Base-by-base conservation (phyloP, 2,888 invertebrate species). In the Amiota communis region DNA sequence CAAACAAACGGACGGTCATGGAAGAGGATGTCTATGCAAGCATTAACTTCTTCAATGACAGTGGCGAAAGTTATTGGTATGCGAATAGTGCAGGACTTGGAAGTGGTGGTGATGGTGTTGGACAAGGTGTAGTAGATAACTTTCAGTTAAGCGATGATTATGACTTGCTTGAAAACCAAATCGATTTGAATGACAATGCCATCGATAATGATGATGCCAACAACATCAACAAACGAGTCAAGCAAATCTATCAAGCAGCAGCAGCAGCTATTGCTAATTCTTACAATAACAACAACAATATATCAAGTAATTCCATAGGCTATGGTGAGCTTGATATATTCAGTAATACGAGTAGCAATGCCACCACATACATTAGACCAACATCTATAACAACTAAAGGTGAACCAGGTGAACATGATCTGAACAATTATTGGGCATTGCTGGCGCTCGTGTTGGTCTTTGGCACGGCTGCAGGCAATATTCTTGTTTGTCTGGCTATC, bases 401-500 rank as follows among this genome's bases (percentile, higher is more conserved):
- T 0, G 2, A 15, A 10, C 17, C 48, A 49, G 23, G 15, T 48
- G 20, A 15, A 74, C 49, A 79, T 64, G 83, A 85, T 68, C 77
- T 79, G n/a, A 91, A 94, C 87, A 95, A 96, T 87, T 96, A 96
- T 94, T 96, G 96, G 94, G 95, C 95, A 1, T 90, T 96, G 74
- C 90, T 95, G 53, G 94, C 97, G 6, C 89, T 95, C 64, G 91
- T 94, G 47, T 90, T 98, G 73, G 97, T 97, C 12, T 88, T 96
- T 64, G 96, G 94, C 75, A 97, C 97, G 0, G 96, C 96, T 0
- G 94, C 96, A 2, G 98, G 98, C 1, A 98, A 98, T 90, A 95
- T 97, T 59, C 91, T 98, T 75, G 98, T 98, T 67, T 98, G 98
- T 86, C 90, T 98, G 81, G 98, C 98, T 36, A 97, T 98, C 83